Base-by-base conservation (phyloP, 1,140 invertebrate genomes). In the Conus ventricosus region DNA sequence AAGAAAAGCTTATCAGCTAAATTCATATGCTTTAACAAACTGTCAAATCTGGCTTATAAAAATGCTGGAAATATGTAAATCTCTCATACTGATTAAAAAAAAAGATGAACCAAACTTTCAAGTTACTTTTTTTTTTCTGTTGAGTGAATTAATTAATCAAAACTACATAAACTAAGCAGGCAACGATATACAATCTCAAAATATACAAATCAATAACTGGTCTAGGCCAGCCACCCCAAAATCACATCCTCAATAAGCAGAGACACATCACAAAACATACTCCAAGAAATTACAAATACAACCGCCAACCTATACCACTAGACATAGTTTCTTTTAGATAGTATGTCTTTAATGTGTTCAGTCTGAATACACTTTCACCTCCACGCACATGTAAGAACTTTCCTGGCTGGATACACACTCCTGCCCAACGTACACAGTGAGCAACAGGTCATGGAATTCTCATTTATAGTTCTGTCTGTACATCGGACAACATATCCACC, bases 361-460 rank as follows among this genome's bases (percentile, higher is more conserved):
- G 23, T 71, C 67, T 71, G 67, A n/a, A 71, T 71, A 71, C 67
- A 23, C 20, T 71, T 71, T 23, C 67, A 23, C 11, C 20, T 6
- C 20, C 20, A 71, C 67, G 20, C 67, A n/a, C 13, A 71, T 20
- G 23, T n/a, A 71, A 7, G 67, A 23, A n/a, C 20, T 71, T 71
- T n/a, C 67, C 20, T 71, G 11, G 67, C 67, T 71, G 67, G 20
- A 20, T 71, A 71, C 67, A 71, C 20, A 4, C 6, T 71, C 67
- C 67, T 17, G 67, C 67, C 23, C 17, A 23, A 71, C 11, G 67
- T 23, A 71, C 67, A 71, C 39, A 54, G 80, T 81, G 80, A 81
- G 80, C 80, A 81, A 54, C 6, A 15, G 13, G 80, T 81, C 80
- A 81, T 81, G 80, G 80, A 81, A 81, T 81, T 81, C 80, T 81